Evolutionary conservation across 2,113 vertebrate species (phyloP).

Genomic region (Syngnathus scovelli): DNA sequence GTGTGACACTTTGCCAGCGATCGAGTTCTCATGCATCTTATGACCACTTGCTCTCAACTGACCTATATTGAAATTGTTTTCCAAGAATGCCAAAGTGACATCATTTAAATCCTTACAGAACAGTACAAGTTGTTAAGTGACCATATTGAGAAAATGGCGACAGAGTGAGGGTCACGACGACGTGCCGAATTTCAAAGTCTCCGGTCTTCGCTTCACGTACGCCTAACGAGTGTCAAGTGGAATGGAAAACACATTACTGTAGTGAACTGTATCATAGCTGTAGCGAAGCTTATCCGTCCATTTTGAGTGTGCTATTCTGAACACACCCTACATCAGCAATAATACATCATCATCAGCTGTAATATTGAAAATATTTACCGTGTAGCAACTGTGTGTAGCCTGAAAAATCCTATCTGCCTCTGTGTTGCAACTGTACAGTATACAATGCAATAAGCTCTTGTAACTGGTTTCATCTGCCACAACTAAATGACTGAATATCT

Average conservation of each 20-base stretch:
- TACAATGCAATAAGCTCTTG: neutral
- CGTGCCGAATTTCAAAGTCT: slow-evolving; percentile 13
- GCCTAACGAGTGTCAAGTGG: neutral
- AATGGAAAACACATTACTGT: neutral
- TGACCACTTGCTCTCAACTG: neutral
- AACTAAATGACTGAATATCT: neutral
- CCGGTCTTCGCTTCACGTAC: neutral
- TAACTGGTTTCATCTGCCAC: neutral
- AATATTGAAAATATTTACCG: neutral
- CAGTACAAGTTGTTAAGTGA: slow-evolving; percentile 92
- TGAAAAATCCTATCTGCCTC: neutral
- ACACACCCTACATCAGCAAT: slow-evolving; percentile 29
- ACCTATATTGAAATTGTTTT: neutral
- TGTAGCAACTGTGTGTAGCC: neutral
- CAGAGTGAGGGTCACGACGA: slow-evolving; percentile 65
- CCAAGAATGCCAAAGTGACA: neutral
- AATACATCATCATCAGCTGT: slow-evolving; percentile 10
- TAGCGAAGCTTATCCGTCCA: slow-evolving; percentile 20
- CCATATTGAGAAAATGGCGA: slow-evolving; percentile 90
- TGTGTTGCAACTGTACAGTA: neutral
- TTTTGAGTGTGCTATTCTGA: slow-evolving; percentile 6
- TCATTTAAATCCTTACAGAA: slow-evolving; percentile 66
- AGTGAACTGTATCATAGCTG: slow-evolving; percentile 23
- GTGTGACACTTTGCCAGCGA: neutral
- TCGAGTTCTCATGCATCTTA: neutral